These are phyloP conservation scores for Scatophagus argus DNA, from an alignment of 2,113 vertebrate species.

Conservation along the genomic window DNA sequence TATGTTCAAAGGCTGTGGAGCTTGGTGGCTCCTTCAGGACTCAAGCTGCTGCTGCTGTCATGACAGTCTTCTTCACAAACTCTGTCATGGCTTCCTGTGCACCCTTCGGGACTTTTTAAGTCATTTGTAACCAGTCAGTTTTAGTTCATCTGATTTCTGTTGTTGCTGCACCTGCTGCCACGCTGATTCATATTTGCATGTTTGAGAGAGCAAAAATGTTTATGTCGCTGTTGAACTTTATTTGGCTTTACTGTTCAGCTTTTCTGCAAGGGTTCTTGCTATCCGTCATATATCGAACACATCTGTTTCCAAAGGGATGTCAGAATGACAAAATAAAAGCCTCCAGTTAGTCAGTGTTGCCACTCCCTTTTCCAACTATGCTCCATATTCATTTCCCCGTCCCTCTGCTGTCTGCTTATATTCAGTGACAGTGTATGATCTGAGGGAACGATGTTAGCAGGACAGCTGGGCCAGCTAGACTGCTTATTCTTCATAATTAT, in stretches of 20 bases:
- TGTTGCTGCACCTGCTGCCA: conserved; percentile 18
- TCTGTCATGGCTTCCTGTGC: conserved; percentile 39
- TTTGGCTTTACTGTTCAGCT: conserved; percentile 29
- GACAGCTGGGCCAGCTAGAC: conserved; percentile 65
- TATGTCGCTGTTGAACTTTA: conserved; percentile 22
- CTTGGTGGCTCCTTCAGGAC: conserved; percentile 66
- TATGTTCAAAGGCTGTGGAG: conserved; percentile 73
- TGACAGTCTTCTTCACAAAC: conserved; percentile 63
- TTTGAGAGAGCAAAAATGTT: conserved; percentile 14
- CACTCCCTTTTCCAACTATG: conserved; percentile 48
- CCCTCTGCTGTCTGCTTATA: conserved; percentile 51
- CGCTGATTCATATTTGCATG: conserved; percentile 32
- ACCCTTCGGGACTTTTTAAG: conserved; percentile 66
- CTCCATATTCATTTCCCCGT: conserved; percentile 32
- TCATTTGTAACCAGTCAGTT: conserved; percentile 64
- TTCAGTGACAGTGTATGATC: conserved; percentile 23
- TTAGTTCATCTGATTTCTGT: conserved; percentile 55
- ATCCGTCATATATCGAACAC: background rate
- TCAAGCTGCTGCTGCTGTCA: conserved; percentile 44
- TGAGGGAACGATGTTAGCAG: conserved; percentile 33
- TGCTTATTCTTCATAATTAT: conserved; percentile 70
- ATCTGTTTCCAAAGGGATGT: conserved; percentile 56
- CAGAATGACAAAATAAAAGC: conserved; percentile 51
- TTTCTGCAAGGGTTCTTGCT: background rate
- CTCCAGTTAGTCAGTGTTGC: conserved; percentile 28